Evolutionary conservation across 2,888 invertebrate species (phyloP), one percentile per base, ranked within the genome.

Genomic region (Macaria liturata): DNA sequence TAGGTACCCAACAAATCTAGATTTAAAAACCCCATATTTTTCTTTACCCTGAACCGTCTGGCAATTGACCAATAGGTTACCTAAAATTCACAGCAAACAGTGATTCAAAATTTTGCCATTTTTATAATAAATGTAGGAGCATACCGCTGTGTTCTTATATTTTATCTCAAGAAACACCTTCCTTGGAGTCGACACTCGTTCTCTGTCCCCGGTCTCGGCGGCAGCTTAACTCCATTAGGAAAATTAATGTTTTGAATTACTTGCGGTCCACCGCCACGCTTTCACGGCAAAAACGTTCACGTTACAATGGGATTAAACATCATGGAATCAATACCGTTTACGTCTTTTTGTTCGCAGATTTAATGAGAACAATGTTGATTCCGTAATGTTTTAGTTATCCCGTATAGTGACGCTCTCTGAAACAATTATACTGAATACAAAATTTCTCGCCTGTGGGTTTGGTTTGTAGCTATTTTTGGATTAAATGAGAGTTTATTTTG

Each of bases 211-310:
- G 74, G 70, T 83, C 83, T 87, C 80, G 83, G 81, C 80, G 74
- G 72, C 76, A 81, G 81, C 81, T 86, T 90, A 85, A 88, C 81
- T 90, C 91, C 92, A 92, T 92, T 92, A 92, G 83, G 86, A 87
- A 91, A 92, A 92, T 92, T 91, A 92, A 91, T 92, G 91, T 91
- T 91, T 90, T 83, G 88, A 90, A 88, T 90, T 88, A 90, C 83
- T 62, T 75, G 74, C 76, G 68, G 66, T 68, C 64, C 64, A 52
- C 47, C 31, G 64, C 62, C 62, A 53, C 64, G 67, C 64, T 65
- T 49, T 61, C 65, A 61, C 55, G 61, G 57, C 66, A 63, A 62
- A 64, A 68, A 62, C 61, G 59, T 9, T 52, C 39, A 20, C 20
- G 20, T 20, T 20, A 20, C 20, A 20, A 20, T 20, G 20, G 20